Evolutionary conservation across 2,113 vertebrate genomes (phyloP).

Genomic region (Sterna hirundo): DNA sequence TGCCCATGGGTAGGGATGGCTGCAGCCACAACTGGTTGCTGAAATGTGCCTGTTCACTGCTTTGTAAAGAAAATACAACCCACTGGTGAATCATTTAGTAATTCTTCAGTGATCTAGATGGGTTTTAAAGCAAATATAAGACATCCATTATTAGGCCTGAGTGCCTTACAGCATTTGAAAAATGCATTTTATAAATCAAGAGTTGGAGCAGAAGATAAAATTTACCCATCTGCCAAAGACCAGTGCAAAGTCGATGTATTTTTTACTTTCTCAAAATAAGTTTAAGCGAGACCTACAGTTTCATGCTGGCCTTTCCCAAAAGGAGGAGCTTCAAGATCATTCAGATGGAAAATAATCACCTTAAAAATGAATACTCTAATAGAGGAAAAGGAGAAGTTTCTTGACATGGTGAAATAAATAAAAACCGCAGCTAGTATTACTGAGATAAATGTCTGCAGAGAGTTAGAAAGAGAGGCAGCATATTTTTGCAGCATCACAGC

Average conservation of each 20-base stretch:
- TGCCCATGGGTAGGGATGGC: not conserved
- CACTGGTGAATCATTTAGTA: not conserved
- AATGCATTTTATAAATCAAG: not conserved
- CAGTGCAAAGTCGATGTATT: not conserved
- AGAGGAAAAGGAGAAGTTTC: not conserved
- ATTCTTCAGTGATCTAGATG: not conserved
- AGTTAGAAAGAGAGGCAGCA: not conserved
- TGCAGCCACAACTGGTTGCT: not conserved
- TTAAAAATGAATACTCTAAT: not conserved
- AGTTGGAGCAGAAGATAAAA: constrained; percentile 1
- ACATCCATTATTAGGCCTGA: not conserved
- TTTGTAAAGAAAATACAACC: not conserved
- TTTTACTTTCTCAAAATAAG: not conserved
- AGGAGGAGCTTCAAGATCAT: not conserved
- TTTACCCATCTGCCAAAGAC: not conserved
- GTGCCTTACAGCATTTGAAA: not conserved
- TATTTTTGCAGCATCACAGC: not conserved
- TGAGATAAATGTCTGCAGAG: not conserved
- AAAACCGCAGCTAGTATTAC: not conserved
- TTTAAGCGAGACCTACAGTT: not conserved
- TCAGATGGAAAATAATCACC: constrained; percentile 11
- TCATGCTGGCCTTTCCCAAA: not conserved
- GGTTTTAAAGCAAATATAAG: not conserved
- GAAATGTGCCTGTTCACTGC: not conserved
- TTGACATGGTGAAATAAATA: not conserved